Conservation (phyloP, 1,140 invertebrate genomes). For the Trinorchestia longiramus region DNA sequence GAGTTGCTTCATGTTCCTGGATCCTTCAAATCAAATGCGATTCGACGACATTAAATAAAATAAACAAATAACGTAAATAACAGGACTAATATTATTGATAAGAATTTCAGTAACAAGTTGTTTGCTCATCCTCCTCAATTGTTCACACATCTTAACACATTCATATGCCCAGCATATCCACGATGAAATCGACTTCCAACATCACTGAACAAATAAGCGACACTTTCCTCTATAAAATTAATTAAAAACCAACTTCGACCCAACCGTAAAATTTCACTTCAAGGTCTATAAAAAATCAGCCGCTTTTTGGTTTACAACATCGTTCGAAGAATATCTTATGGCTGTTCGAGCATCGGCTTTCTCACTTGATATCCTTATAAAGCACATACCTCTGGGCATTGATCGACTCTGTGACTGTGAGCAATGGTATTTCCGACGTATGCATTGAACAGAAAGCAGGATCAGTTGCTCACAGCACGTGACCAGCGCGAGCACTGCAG, state of each 20-base stretch:
- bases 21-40: neutral
- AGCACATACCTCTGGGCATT: no score
- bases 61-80: neutral
- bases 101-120: neutral
- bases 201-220: neutral
- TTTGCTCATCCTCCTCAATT: neutral
- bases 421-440: neutral
- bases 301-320: no score
- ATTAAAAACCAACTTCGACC: no score
- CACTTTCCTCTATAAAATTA: neutral
- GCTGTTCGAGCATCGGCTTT: no score
- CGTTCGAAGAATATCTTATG: no score
- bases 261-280: no score
- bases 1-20: neutral
- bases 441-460: neutral
- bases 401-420: neutral
- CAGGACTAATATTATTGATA: neutral
- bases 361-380: no score
- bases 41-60: neutral
- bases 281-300: no score
- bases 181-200: neutral
- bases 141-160: neutral
- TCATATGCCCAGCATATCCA: neutral
- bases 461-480: neutral
- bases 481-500: neutral